A percentile compares a stretch with the other conserved stretches of the same genome.
Conservation (phyloP, 2,113 vertebrate species). For the Lepidothrix coronata region DNA sequence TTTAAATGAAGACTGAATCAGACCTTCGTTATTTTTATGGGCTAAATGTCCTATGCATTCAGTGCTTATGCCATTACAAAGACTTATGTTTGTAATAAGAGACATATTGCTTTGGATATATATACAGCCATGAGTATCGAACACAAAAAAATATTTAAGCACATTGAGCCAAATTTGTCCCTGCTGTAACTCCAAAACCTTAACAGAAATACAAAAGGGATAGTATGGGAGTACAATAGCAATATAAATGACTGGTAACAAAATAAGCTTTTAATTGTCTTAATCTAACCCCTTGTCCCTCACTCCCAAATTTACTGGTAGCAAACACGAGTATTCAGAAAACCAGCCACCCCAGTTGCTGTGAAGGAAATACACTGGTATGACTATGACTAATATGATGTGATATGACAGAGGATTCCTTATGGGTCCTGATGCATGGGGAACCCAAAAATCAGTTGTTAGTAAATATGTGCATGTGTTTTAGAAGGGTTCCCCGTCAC, state of each 20-base stretch:
- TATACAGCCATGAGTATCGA: neutral
- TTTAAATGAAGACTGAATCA: constrained; percentile 43
- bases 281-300: neutral
- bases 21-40: constrained; percentile 62
- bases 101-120: constrained; percentile 61
- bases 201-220: neutral
- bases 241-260: neutral
- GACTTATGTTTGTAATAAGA: constrained; percentile 69
- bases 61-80: constrained; percentile 37
- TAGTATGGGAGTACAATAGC: neutral
- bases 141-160: constrained; percentile 43
- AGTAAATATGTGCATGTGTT: neutral
- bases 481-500: neutral
- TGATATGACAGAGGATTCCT: neutral
- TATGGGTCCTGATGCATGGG: neutral
- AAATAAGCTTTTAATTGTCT: constrained; percentile 7
- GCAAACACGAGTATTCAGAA: neutral
- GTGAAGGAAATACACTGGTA: neutral
- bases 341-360: neutral
- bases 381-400: neutral
- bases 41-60: constrained; percentile 59
- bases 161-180: constrained; percentile 24
- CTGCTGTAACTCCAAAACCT: constrained; percentile 1
- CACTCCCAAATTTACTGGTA: neutral
- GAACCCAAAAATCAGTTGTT: neutral